Percentiles rank a stretch among this genome's conserved stretches.
Evolutionary conservation across 92 coral and sea anemone species (phyloP).

Genomic region (Epizoanthus scotinus): DNA sequence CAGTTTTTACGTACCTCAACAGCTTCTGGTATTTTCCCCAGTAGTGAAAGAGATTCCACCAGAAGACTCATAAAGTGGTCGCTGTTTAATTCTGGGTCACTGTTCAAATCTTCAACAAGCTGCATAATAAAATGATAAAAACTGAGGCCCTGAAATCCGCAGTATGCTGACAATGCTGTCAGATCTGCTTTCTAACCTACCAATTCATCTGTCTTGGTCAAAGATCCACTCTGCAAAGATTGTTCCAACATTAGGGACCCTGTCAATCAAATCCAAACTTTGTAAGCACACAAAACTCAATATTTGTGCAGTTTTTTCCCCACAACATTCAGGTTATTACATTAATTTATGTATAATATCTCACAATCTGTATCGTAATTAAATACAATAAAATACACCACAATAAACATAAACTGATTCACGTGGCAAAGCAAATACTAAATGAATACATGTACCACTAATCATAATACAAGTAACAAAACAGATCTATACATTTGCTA

Average conservation of each 20-base stretch:
- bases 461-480: too few species aligned
- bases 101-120: conserved; percentile 79
- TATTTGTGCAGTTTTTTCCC: too few species aligned
- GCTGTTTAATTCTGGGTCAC: conserved; percentile 93
- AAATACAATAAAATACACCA: too few species aligned
- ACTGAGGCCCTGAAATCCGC: background rate
- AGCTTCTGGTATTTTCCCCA: conserved; percentile 96
- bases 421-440: too few species aligned
- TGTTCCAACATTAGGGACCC: conserved; percentile 76
- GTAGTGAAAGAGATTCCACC: conserved; percentile 85
- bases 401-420: too few species aligned
- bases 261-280: conserved; percentile 12
- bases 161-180: background rate
- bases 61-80: conserved; percentile 91
- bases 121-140: conserved; percentile 8
- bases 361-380: too few species aligned
- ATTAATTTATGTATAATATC: too few species aligned
- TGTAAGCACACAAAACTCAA: too few species aligned
- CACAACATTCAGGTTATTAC: too few species aligned
- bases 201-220: conserved; percentile 25
- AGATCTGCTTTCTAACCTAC: conserved; percentile 3
- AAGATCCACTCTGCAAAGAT: conserved; percentile 36
- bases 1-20: conserved; percentile 69
- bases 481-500: too few species aligned
- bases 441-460: too few species aligned